These are phyloP conservation scores for Channallabes apus DNA, from an alignment of 2,797 vertebrate genomes.

Conservation along the genomic window DNA sequence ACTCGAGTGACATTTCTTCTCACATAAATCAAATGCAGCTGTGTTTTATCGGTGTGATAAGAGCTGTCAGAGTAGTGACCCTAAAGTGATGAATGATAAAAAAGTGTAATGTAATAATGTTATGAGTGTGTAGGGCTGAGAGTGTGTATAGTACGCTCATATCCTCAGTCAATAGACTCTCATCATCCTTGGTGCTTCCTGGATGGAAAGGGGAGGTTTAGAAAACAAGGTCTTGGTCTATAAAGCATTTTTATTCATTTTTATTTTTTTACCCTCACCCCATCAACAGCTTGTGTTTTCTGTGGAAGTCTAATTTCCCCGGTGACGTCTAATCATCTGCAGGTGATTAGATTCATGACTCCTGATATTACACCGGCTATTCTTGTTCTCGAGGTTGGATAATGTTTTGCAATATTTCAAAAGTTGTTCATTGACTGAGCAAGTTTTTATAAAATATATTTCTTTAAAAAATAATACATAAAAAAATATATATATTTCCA, in stretches of 20 bases:
- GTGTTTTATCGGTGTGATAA: slow-evolving; percentile 26
- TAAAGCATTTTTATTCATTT: background rate
- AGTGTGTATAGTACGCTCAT: slow-evolving; percentile 8
- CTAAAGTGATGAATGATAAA: slow-evolving; percentile 27
- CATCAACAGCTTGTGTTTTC: slow-evolving; percentile 29
- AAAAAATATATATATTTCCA: no score
- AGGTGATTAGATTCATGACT: slow-evolving; percentile 57
- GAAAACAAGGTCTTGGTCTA: background rate
- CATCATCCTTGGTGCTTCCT: background rate
- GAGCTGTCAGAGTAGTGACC: slow-evolving; percentile 34
- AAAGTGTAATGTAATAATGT: slow-evolving; percentile 37
- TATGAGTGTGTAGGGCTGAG: slow-evolving; percentile 29
- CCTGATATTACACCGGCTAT: slow-evolving; percentile 44
- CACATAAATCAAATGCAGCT: background rate
- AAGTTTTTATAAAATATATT: slow-evolving; percentile 17
- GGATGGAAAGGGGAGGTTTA: background rate
- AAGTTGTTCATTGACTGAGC: slow-evolving; percentile 46
- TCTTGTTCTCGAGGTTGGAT: slow-evolving; percentile 14
- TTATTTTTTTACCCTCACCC: background rate
- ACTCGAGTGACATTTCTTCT: background rate
- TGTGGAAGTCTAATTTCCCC: slow-evolving; percentile 56
- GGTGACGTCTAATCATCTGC: slow-evolving; percentile 49
- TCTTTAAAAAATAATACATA: no score
- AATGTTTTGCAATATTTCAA: slow-evolving; percentile 30
- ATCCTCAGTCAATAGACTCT: background rate